A percentile compares a stretch with the other conserved stretches of the same genome.
phyloP scores from a whole-genome alignment of 1,140 invertebrate genomes.

The Onthophagus taurus region DNA sequence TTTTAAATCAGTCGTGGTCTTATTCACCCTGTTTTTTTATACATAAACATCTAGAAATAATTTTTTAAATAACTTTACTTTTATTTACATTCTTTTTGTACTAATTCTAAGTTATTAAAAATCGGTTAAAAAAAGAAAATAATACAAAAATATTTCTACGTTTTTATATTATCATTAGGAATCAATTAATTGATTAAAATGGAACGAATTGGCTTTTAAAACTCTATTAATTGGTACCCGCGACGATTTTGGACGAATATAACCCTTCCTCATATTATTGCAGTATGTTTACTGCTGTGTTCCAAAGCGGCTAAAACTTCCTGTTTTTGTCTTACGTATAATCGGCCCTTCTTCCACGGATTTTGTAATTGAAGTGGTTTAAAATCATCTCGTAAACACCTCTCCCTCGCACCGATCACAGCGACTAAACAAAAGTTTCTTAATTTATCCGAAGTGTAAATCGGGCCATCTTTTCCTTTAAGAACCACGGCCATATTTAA shows the following conservation, averaged over 20 bases:
- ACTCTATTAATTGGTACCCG: background rate
- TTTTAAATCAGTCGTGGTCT: too few species aligned
- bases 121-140: background rate
- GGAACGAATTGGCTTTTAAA: background rate
- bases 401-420: conserved; percentile 83
- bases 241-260: background rate
- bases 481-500: conserved; percentile 84
- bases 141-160: background rate
- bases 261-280: conserved; percentile 46
- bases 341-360: conserved; percentile 86
- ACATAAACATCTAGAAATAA: too few species aligned
- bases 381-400: conserved; percentile 88
- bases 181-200: background rate
- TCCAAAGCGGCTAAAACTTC: conserved; percentile 80
- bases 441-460: conserved; percentile 69
- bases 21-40: too few species aligned
- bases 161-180: background rate
- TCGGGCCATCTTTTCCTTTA: conserved; percentile 76
- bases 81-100: background rate
- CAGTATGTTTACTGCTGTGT: conserved; percentile 66
- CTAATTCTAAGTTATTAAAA: background rate
- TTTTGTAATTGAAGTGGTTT: conserved; percentile 85
- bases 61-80: too few species aligned
- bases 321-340: conserved; percentile 84
- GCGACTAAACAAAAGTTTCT: conserved; percentile 88